Percentiles rank a stretch among this genome's conserved stretches.
Evolutionary conservation across 1,140 invertebrate genomes (phyloP).

Genomic region (Heliothis subflexa): DNA sequence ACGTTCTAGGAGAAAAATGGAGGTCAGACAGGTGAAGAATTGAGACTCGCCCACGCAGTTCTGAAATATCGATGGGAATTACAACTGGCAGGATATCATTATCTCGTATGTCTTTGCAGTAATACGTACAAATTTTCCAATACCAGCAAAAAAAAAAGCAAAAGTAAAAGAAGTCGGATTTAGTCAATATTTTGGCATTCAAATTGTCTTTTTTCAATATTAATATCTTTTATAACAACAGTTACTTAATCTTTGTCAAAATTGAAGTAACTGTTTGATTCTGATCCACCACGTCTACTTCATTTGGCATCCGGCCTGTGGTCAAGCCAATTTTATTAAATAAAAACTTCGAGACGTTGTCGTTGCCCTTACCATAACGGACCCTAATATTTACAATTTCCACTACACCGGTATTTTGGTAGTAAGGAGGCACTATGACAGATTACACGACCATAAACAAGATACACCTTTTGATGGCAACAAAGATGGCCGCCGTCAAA

Average conservation of each 20-base stretch:
- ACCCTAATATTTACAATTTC: constrained; percentile 27
- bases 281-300: not conserved
- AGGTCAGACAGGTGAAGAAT: constrained; percentile 16
- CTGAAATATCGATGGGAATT: too few relatives aligned
- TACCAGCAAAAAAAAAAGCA: too few relatives aligned
- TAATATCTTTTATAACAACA: too few relatives aligned
- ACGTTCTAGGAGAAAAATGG: constrained; percentile 6
- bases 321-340: not conserved
- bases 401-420: constrained; percentile 30
- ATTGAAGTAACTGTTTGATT: not conserved
- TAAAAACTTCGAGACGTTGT: not conserved
- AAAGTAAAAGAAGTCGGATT: too few relatives aligned
- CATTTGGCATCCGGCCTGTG: not conserved
- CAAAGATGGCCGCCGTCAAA: constrained; percentile 42
- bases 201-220: too few relatives aligned
- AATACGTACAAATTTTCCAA: too few relatives aligned
- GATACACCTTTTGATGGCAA: constrained; percentile 46
- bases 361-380: constrained; percentile 8
- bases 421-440: constrained; percentile 37
- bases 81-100: too few relatives aligned
- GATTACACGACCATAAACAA: constrained; percentile 38
- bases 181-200: not conserved
- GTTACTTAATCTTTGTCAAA: too few relatives aligned
- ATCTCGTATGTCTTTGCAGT: too few relatives aligned
- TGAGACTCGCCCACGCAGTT: too few relatives aligned